Conservation (phyloP, 2,888 invertebrate species). For the Lepetodrilus schrolli region DNA sequence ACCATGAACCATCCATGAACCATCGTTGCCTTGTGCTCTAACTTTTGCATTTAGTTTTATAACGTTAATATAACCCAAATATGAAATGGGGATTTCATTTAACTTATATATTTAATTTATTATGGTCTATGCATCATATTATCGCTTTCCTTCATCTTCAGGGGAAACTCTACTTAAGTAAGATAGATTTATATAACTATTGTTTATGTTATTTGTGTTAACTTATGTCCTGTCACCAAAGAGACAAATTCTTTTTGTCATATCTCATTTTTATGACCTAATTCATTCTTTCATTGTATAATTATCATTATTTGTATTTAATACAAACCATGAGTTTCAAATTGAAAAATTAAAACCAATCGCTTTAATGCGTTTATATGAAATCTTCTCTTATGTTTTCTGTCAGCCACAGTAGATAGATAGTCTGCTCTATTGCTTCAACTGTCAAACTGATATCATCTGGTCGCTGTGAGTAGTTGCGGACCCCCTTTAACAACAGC, state of each 20-base stretch:
- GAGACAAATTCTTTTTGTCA: constrained; percentile 24
- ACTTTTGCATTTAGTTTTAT: constrained; percentile 2
- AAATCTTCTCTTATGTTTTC: not conserved
- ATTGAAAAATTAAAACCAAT: constrained; percentile 27
- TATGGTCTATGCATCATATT: constrained; percentile 12
- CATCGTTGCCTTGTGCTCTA: no score
- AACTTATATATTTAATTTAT: constrained; percentile 26
- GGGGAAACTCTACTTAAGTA: constrained; percentile 22
- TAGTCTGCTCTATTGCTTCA: no score
- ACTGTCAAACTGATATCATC: no score
- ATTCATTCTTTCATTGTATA: constrained; percentile 27
- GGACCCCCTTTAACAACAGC: not conserved
- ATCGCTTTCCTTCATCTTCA: constrained; percentile 13
- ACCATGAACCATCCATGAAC: no score
- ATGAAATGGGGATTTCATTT: constrained; percentile 26
- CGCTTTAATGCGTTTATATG: constrained; percentile 20
- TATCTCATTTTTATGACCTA: constrained; percentile 18
- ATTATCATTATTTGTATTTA: constrained; percentile 30
- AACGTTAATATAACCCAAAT: constrained; percentile 1
- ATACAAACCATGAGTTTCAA: constrained; percentile 27
- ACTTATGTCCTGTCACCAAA: constrained; percentile 27
- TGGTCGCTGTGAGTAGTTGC: not conserved
- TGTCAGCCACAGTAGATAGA: no score
- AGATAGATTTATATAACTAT: constrained; percentile 25
- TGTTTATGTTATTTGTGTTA: constrained; percentile 24